Evolutionary conservation across 2,113 vertebrate genomes (phyloP), one percentile per base, ranked within the genome.

Genomic region (Dromas ardeola): DNA sequence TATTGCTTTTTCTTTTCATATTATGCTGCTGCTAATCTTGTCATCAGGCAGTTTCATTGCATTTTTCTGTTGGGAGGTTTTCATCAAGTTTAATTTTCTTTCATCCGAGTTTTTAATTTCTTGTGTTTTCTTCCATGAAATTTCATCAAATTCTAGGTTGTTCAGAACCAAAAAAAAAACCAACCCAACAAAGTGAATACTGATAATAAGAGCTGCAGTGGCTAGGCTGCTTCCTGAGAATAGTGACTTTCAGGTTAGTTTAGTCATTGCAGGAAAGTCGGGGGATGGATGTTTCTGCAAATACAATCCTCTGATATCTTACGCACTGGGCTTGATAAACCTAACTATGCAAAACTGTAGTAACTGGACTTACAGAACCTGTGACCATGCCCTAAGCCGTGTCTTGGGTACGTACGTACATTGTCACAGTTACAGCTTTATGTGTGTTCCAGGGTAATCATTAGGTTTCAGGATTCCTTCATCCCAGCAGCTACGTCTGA

Each of bases 1-100:
- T 96, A 94, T 96, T 96, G 70, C 87, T 82, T 93, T 96, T 96
- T 80, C 43, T 53, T 85, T 93, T 96, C 49, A 43, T 91, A 76
- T 89, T 80, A 65, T 4, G 5, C 56, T 80, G 56, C 58, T 90
- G 53, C 52, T 97, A 93, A 93, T 94, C 91, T 95, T 90, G 55
- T 79, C 56, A 91, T 93, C 93, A 77, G 34, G 27, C 30, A 67
- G 43, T 79, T 94, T 80, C 49, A 71, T 11, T 94, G 86, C 40
- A 26, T 91, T 89, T 93, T 95, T 82, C 87, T 87, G 6, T 45
- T 63, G 56, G 23, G 84, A 87, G 40, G 15, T 76, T 96, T 96
- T 94, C 18, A 87, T 81, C 74, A 87, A 56, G 56, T 61, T 87
- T 89, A 36, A 73, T 94, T 78, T 95, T 89, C 61, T 91, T 95